Conservation (phyloP, 2,888 invertebrate genomes). For the Chloroclysta siterata region DNA sequence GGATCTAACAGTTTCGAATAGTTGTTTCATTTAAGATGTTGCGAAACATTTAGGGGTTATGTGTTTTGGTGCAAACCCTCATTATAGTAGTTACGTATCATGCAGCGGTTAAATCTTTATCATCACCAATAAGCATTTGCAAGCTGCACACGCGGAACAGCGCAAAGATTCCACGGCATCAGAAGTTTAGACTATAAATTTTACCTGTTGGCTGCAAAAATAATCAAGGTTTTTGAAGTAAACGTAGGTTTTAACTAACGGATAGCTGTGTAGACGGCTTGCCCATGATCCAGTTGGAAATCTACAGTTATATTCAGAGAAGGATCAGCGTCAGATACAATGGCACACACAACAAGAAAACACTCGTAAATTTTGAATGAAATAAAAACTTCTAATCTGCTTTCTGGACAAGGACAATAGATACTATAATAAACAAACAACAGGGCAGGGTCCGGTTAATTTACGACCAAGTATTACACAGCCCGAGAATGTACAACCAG, state of each 20-base stretch:
- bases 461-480: too few species aligned
- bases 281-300: constrained; percentile 51
- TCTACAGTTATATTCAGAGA: background rate
- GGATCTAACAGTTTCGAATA: too few species aligned
- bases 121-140: background rate
- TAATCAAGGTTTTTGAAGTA: constrained; percentile 26
- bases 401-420: too few species aligned
- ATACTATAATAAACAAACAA: too few species aligned
- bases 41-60: too few species aligned
- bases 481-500: too few species aligned
- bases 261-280: constrained; percentile 55
- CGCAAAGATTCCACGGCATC: background rate
- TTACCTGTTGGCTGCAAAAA: constrained; percentile 45
- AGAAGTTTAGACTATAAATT: constrained; percentile 9
- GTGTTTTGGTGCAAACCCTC: too few species aligned
- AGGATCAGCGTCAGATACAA: background rate
- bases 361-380: background rate
- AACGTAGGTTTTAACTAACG: constrained; percentile 57
- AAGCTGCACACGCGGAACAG: background rate
- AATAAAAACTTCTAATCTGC: too few species aligned
- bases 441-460: too few species aligned
- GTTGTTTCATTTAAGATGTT: too few species aligned
- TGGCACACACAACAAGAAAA: background rate
- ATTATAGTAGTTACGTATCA: background rate
- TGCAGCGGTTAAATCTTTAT: background rate